Evolutionary conservation across 2,113 vertebrate species (phyloP), one percentile per base, ranked within the genome.

Genomic region (Myiagra hebetior): DNA sequence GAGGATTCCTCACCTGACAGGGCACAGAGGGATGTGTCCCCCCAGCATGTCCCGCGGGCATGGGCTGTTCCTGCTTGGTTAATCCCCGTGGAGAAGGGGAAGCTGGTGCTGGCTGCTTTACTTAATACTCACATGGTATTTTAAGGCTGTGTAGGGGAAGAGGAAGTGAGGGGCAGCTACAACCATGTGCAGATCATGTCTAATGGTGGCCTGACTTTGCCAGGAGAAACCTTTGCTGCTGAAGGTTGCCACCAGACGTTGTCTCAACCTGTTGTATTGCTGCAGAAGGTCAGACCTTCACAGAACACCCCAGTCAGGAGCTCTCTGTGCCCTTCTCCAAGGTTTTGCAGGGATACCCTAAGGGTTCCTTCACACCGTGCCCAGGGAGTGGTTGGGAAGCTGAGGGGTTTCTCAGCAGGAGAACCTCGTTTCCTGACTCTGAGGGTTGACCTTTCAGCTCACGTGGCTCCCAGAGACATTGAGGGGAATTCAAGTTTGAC

Each of bases 141-240:
- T 93, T 77, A 57, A 67, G 92, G 11, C 46, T 41, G 55, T 6
- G 46, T 17, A 53, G 56, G 79, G 75, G 76, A 70, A 23, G 42
- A 44, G 30, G 10, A 33, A 27, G 22, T 7, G 52, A 75, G 87
- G 75, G 33, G 27, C 3, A 63, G 80, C 57, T 59, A 3, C 47
- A 56, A 0, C 42, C 11, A 1, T 1, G 0, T 26, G 17, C 33
- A 33, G 41, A 10, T n/a, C 57, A 10, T 7, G 7, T 21, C 57
- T 72, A 67, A 27, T 18, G 22, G 16, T 19, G 67, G 37, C 52
- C 52, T 63, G 79, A 9, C 79, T 85, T 41, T 69, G 41, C 50
- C 55, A 22, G 52, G 50, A 63, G 74, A 44, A 63, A 42, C 46
- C 60, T 90, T 78, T 8, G 3, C 18, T 42, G 53, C 63, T 76